Evolutionary conservation across 2,888 invertebrate species (phyloP).

Genomic region (Matsumyia berberina): DNA sequence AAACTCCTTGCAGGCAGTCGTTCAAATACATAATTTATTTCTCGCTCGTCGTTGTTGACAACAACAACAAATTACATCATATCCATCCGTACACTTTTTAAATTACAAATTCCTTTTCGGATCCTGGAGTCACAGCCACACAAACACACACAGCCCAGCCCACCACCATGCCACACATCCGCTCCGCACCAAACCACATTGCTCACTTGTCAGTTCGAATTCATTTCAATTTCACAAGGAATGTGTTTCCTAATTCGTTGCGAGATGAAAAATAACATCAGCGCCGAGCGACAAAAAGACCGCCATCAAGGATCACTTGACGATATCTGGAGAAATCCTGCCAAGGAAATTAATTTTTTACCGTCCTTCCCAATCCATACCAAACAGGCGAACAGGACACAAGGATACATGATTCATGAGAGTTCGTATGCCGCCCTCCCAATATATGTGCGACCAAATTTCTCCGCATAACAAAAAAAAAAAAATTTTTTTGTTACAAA

Average conservation of each 20-base stretch:
- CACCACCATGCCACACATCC: neutral
- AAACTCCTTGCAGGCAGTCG: neutral
- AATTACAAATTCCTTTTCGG: constrained; percentile 28
- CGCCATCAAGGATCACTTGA: constrained; percentile 53
- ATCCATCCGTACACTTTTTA: constrained; percentile 9
- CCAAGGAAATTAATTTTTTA: constrained; percentile 28
- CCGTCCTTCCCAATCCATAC: neutral
- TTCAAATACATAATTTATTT: neutral
- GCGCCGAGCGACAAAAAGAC: constrained; percentile 13
- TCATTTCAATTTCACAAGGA: constrained; percentile 46
- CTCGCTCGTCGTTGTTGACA: neutral
- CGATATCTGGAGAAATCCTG: constrained; percentile 49
- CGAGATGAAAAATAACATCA: constrained; percentile 36
- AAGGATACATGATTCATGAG: constrained; percentile 42
- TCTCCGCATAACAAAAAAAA: constrained; percentile 36
- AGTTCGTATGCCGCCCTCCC: neutral
- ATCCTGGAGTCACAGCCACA: neutral
- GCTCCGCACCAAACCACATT: constrained; percentile 1
- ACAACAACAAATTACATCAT: constrained; percentile 21
- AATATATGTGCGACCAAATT: constrained; percentile 19
- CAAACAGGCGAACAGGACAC: neutral
- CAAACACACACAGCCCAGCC: too few relatives aligned
- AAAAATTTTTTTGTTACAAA: constrained; percentile 21
- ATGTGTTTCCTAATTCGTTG: constrained; percentile 45
- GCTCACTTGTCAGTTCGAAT: constrained; percentile 63